Percentiles rank a stretch among this genome's conserved stretches.
Evolutionary conservation across 1,140 invertebrate species (phyloP).

Genomic region (Drosophila aff.): DNA sequence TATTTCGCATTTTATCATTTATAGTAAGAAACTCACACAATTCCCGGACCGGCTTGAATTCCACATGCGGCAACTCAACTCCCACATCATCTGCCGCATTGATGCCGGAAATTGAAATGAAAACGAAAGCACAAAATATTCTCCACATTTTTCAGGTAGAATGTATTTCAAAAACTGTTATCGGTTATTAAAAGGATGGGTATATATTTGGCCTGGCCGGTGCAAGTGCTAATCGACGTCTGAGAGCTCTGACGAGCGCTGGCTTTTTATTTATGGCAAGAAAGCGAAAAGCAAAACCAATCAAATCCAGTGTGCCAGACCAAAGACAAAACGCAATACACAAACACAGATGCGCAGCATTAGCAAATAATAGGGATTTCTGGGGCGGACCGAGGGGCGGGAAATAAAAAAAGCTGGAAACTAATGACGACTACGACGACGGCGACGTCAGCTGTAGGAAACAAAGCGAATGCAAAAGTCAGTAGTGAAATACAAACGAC

Average conservation of each 20-base stretch:
- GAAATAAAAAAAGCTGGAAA: slow-evolving; percentile 56
- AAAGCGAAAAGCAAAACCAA: slow-evolving; percentile 57
- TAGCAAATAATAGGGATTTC: slow-evolving; percentile 44
- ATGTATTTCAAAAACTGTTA: slow-evolving; percentile 11
- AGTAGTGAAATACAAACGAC: slow-evolving; percentile 73
- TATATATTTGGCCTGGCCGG: slow-evolving; percentile 26
- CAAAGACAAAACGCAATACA: slow-evolving; percentile 39
- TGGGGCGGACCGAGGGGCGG: slow-evolving; percentile 32
- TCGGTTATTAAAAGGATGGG: slow-evolving; percentile 1
- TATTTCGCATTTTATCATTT: not conserved
- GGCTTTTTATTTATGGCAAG: slow-evolving; percentile 73
- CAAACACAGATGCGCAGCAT: slow-evolving; percentile 43
- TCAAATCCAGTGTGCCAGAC: slow-evolving; percentile 54
- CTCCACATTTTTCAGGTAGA: slow-evolving; percentile 27
- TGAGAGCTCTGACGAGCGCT: slow-evolving; percentile 44
- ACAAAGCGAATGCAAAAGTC: slow-evolving; percentile 61
- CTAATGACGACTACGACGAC: slow-evolving; percentile 40
- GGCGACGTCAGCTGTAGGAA: slow-evolving; percentile 37
- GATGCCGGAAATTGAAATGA: slow-evolving; percentile 25
- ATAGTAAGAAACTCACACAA: slow-evolving; percentile 53
- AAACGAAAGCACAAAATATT: slow-evolving; percentile 27
- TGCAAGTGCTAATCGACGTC: slow-evolving; percentile 68
- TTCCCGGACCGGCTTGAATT: slow-evolving; percentile 64
- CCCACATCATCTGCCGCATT: slow-evolving; percentile 38
- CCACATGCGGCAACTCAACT: slow-evolving; percentile 35